Conservation (phyloP, 2,888 invertebrate species). For the Cantharis lateralis region DNA sequence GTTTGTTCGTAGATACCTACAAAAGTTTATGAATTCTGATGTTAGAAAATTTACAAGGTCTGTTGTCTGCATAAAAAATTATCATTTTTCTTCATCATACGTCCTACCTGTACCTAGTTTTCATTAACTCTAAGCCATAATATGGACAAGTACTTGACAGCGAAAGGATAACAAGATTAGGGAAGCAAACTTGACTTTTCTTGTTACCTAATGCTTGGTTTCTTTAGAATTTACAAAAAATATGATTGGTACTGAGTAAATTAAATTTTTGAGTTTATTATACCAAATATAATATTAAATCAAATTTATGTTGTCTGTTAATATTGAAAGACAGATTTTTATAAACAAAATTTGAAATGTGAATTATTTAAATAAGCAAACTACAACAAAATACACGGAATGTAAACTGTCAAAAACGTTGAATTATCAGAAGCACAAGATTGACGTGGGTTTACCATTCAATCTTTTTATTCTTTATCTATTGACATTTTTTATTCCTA, state of each 20-base stretch:
- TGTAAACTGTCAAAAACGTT: not conserved
- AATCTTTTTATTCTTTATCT: conserved; percentile 1
- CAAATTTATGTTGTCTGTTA: no score
- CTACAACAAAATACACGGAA: not conserved
- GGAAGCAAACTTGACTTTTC: not conserved
- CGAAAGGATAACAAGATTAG: not conserved
- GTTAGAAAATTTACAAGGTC: not conserved
- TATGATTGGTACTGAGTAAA: not conserved
- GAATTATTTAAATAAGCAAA: not conserved
- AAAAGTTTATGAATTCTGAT: conserved; percentile 29
- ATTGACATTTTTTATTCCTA: conserved; percentile 2
- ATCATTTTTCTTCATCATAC: conserved; percentile 1
- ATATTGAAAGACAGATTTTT: not conserved
- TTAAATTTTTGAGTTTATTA: no score
- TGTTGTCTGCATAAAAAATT: not conserved
- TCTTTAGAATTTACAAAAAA: not conserved
- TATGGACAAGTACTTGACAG: conserved; percentile 1
- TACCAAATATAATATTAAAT: no score
- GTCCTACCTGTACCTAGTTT: not conserved
- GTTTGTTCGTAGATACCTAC: conserved; percentile 16
- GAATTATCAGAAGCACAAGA: not conserved
- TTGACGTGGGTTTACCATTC: conserved; percentile 4
- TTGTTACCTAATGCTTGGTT: not conserved
- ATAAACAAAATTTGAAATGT: not conserved
- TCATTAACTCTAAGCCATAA: not conserved